Evolutionary conservation across 2,888 invertebrate species (phyloP).

Genomic region (Neoascia interrupta): DNA sequence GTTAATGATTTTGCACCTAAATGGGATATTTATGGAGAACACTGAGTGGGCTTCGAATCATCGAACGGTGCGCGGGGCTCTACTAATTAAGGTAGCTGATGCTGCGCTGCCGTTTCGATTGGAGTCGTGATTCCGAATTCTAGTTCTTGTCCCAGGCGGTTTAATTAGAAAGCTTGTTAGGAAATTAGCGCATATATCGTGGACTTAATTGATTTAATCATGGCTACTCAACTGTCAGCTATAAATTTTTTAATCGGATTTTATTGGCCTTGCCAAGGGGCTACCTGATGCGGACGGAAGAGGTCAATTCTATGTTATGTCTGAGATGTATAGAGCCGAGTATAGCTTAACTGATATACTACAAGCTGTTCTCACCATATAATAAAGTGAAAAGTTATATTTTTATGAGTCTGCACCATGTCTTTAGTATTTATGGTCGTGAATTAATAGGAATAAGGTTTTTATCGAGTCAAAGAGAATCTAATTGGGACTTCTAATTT

Average conservation of each 20-base stretch:
- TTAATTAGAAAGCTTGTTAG: constrained; percentile 56
- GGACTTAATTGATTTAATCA: constrained; percentile 49
- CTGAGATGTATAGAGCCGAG: too few relatives aligned
- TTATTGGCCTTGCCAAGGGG: constrained; percentile 29
- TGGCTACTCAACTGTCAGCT: constrained; percentile 47
- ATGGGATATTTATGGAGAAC: constrained; percentile 56
- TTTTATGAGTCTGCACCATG: too few relatives aligned
- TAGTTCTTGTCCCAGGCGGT: neutral
- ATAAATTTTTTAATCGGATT: constrained; percentile 43
- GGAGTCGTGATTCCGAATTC: constrained; percentile 4
- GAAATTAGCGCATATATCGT: constrained; percentile 50
- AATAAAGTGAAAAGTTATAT: too few relatives aligned
- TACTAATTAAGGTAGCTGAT: constrained; percentile 50
- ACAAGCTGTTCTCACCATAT: too few relatives aligned
- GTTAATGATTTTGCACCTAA: constrained; percentile 64
- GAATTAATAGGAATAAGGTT: too few relatives aligned
- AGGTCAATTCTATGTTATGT: constrained; percentile 34
- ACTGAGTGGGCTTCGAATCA: constrained; percentile 30
- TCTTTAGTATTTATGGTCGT: too few relatives aligned
- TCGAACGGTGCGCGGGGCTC: too few relatives aligned
- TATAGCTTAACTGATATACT: too few relatives aligned
- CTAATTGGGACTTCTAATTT: too few relatives aligned
- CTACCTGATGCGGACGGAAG: constrained; percentile 15
- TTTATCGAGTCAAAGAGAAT: too few relatives aligned
- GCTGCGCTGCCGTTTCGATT: neutral